Base-by-base conservation (phyloP, 2,113 vertebrate genomes). In the Dendrocopos noguchii region DNA sequence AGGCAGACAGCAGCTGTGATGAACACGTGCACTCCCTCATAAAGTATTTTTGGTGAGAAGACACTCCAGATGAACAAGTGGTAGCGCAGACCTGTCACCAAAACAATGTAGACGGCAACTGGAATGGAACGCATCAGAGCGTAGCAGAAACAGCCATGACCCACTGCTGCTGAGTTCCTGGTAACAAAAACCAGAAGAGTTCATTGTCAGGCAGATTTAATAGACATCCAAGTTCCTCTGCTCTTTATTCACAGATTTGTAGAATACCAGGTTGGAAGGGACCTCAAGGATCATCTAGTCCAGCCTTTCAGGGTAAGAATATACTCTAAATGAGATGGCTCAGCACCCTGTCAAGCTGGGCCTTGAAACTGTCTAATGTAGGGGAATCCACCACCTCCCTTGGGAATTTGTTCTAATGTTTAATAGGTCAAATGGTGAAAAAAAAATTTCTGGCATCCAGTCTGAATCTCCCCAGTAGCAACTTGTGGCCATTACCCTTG, bases 1-100 rank as follows among this genome's bases (percentile, higher is more conserved):
- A 98, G 73, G 71, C 99, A 99, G 80, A 98, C n/a, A 11, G 81
- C 91, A 0, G 98, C 97, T 3, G 98, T 98, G 90, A 99, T 96
- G 94, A 99, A 97, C 29, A 98, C 97, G 36, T 98, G 98, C 95
- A 98, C 96, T n/a, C 98, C 98, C 96, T 99, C 99, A 5, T 99
- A 99, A 12, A 99, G 98, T 0, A 99, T 97, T 90, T 99, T 99
- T 7, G 99, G 99, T 0, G 99, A 99, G 95, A 99, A 99, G 60
- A 99, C 99, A 1, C 99, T 99, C 99, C 99, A 99, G 93, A 99
- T 99, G 95, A 99, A 99, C 57, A 99, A 97, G 92, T 99, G 99
- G 91, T 99, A 99, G n/a, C 99, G 98, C 88, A 99, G 98, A 21
- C 96, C 96, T 0, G 99, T 99, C 28, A 99, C 98, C 95, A 99